Conservation (phyloP, 2,888 invertebrate genomes). For the Rhabditoides inermis region DNA sequence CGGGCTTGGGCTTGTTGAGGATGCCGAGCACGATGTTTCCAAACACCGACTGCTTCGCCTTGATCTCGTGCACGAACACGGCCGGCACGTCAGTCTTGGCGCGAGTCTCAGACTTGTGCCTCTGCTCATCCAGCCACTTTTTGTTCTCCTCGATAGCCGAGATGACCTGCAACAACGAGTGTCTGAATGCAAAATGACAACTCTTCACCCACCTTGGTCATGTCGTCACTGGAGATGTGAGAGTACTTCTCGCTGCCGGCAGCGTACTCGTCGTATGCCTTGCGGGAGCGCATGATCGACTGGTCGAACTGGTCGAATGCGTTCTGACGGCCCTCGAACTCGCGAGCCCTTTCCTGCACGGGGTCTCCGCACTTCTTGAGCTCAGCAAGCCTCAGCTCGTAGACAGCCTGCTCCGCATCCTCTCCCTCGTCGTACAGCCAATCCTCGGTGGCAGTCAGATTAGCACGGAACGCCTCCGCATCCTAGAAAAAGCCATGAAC, state of each 20-base stretch:
- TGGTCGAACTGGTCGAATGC: slow-evolving; percentile 74
- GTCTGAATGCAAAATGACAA: not conserved
- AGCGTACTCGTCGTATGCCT: slow-evolving; percentile 57
- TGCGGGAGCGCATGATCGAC: slow-evolving; percentile 71
- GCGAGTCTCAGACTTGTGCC: slow-evolving; percentile 59
- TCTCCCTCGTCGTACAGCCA: slow-evolving; percentile 97
- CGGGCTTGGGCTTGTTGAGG: slow-evolving; percentile 82
- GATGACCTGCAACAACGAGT: slow-evolving; percentile 42
- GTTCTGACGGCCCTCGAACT: slow-evolving; percentile 67
- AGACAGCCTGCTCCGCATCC: slow-evolving; percentile 72
- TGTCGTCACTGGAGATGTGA: slow-evolving; percentile 65
- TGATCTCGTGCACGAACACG: slow-evolving; percentile 62
- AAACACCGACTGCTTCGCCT: slow-evolving; percentile 69
- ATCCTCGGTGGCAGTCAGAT: slow-evolving; percentile 77
- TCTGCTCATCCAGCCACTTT: slow-evolving; percentile 74
- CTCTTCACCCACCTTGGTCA: slow-evolving; percentile 65
- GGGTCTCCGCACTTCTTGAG: slow-evolving; percentile 74
- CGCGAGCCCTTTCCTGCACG: slow-evolving; percentile 72
- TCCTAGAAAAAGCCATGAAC: slow-evolving; percentile 27
- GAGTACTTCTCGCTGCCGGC: slow-evolving; percentile 57
- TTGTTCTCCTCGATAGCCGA: slow-evolving; percentile 67
- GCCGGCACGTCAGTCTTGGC: slow-evolving; percentile 36
- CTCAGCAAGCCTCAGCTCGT: slow-evolving; percentile 59
- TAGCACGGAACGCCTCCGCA: slow-evolving; percentile 52
- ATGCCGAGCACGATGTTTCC: slow-evolving; percentile 64